These are phyloP conservation scores for Calameuta pallipes DNA, from an alignment of 2,888 invertebrate genomes.

Conservation along the genomic window DNA sequence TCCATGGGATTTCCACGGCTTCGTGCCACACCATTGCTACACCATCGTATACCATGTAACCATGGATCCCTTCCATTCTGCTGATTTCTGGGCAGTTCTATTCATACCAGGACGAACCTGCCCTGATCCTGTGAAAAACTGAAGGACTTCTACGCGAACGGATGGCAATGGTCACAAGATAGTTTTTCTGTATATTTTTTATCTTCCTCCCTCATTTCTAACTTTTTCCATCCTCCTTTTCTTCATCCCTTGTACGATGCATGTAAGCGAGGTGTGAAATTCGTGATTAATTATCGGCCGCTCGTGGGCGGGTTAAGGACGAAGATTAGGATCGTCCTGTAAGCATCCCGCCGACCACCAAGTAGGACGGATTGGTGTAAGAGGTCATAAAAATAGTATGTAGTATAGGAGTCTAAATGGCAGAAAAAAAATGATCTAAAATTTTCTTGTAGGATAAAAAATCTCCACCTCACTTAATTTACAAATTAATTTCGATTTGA, in stretches of 20 bases:
- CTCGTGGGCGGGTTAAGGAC: conserved; percentile 30
- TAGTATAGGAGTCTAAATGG: not conserved
- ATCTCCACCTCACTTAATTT: not conserved
- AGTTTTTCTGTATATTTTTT: not conserved
- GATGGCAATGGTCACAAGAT: not conserved
- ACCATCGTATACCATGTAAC: not conserved
- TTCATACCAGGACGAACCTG: not conserved
- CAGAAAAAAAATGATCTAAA: not conserved
- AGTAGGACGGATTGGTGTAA: not conserved
- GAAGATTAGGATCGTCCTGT: conserved; percentile 29
- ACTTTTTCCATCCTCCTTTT: conserved; percentile 28
- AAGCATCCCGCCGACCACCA: not conserved
- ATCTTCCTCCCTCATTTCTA: not conserved
- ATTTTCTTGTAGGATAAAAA: not conserved
- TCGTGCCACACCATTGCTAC: conserved; percentile 7
- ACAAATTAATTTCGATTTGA: not conserved
- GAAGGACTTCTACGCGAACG: not conserved
- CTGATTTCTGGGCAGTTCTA: not conserved
- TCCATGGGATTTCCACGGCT: conserved; percentile 14
- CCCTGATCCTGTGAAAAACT: not conserved
- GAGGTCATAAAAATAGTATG: not conserved
- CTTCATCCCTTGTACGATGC: conserved; percentile 15
- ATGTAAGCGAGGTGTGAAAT: conserved; percentile 53
- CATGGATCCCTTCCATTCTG: not conserved
- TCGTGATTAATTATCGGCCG: conserved; percentile 54